A percentile compares a stretch with the other conserved stretches of the same genome.
Conservation (phyloP, 2,888 invertebrate genomes). For the Polyommatus iphigenia region DNA sequence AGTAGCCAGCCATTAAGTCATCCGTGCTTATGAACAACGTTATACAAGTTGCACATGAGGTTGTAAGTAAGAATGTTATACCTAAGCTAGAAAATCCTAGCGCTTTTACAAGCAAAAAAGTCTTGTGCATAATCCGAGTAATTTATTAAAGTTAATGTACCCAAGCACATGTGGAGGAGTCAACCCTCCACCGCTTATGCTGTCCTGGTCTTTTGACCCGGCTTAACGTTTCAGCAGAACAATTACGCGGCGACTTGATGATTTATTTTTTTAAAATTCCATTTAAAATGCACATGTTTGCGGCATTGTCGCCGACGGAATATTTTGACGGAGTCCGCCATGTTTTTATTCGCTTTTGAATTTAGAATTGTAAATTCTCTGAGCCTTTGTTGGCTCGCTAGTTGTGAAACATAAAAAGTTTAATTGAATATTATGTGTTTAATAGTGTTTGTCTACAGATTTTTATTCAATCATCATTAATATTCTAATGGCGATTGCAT, state of each 20-base stretch:
- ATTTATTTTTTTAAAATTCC: conserved; percentile 21
- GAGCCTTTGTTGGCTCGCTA: not conserved
- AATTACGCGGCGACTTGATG: conserved; percentile 12
- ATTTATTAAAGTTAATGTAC: conserved; percentile 6
- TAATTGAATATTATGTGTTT: not conserved
- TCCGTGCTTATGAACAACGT: too few relatives aligned
- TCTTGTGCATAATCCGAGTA: not conserved
- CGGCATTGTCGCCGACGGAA: not conserved
- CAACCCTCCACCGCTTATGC: not conserved
- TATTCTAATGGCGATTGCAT: too few relatives aligned
- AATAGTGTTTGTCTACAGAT: too few relatives aligned
- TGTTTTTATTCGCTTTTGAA: not conserved
- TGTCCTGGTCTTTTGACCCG: conserved; percentile 6
- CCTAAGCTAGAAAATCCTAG: not conserved
- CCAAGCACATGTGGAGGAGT: not conserved
- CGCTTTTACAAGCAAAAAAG: not conserved
- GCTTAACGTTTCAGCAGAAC: conserved; percentile 13
- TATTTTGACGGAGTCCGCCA: not conserved
- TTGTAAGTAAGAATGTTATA: not conserved
- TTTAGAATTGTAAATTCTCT: not conserved
- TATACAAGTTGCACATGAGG: too few relatives aligned
- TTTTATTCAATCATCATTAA: too few relatives aligned
- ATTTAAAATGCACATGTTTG: conserved; percentile 22
- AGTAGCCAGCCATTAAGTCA: too few relatives aligned
- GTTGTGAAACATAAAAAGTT: not conserved